Conservation (phyloP, 2,888 invertebrate species). For the Eupithecia inturbata region DNA sequence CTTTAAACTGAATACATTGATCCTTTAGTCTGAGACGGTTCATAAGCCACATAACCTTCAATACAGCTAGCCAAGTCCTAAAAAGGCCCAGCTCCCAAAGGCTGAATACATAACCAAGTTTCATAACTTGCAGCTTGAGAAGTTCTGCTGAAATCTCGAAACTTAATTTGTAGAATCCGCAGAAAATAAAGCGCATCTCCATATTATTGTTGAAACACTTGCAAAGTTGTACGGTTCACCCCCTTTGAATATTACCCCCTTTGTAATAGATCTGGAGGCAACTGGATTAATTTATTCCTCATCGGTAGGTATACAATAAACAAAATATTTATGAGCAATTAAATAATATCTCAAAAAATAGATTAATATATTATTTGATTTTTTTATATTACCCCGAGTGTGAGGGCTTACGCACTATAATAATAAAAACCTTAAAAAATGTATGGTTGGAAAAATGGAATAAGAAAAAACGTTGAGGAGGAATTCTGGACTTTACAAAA, state of each 20-base stretch:
- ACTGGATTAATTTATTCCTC: constrained; percentile 12
- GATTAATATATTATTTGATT: no score
- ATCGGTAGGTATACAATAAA: background rate
- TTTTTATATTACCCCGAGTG: no score
- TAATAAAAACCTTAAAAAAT: no score
- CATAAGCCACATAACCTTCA: background rate
- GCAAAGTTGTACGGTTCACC: constrained; percentile 31
- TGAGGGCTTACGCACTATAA: no score
- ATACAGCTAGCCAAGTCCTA: background rate
- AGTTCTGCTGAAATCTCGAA: constrained; percentile 32
- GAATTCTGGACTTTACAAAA: no score
- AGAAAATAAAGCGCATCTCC: constrained; percentile 32
- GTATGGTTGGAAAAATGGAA: no score
- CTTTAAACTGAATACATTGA: background rate
- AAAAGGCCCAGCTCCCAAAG: constrained; percentile 15
- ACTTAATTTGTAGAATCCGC: constrained; percentile 37
- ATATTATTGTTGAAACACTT: constrained; percentile 35
- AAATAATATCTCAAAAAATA: no score
- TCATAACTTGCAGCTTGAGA: constrained; percentile 30
- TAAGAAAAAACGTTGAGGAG: no score
- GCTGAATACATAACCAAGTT: constrained; percentile 30
- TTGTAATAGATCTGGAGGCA: constrained; percentile 19
- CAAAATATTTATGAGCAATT: no score
- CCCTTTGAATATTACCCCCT: constrained; percentile 29
- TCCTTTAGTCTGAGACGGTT: background rate